Base-by-base conservation (phyloP, 2,888 invertebrate genomes). In the Lasioglossum marginatum region DNA sequence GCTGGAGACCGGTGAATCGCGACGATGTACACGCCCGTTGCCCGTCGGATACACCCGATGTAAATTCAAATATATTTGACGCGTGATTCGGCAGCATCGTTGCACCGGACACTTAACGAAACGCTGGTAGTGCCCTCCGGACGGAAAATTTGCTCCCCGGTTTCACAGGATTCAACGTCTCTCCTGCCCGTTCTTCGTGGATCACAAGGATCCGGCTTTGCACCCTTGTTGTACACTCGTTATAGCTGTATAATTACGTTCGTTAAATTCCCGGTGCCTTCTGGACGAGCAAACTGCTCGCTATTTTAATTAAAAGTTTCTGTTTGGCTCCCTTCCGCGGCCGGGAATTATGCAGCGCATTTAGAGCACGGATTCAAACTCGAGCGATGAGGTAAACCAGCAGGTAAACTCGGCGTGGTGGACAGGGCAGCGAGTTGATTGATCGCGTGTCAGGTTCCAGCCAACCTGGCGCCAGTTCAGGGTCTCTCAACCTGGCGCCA, bases 401-500 rank as follows among this genome's bases (percentile, higher is more conserved):
- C 91, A 86, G 88, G 90, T 89, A 83, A 90, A 83, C 85, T 81
- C 81, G 71, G 79, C 70, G 68, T 77, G 88, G 87, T 88, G 89
- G 89, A 90, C 92, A 92, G 89, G 88, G 91, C 90, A 91, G 91
- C 92, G 93, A 92, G 95, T 94, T 95, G 95, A 95, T 95, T 95
- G 94, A 95, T 95, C 94, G 95, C 92, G 91, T 92, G 94, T 93
- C 93, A 93, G 94, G 92, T 94, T 93, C 93, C 93, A 94, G 94
- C 92, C 94, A 92, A 94, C 94, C 94, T 94, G 95, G 94, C 95
- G 94, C 95, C 95, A 90, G 84, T 83, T 45, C 92, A 93, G 93
- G 82, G 94, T 88, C 91, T 93, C 94, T 92, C 95, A 94, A 93
- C 92, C 88, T 80, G 86, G 68, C 84, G 82, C 83, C 79, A 82